Base-by-base conservation (phyloP, 2,888 invertebrate genomes). In the Drosophila neotestacea region DNA sequence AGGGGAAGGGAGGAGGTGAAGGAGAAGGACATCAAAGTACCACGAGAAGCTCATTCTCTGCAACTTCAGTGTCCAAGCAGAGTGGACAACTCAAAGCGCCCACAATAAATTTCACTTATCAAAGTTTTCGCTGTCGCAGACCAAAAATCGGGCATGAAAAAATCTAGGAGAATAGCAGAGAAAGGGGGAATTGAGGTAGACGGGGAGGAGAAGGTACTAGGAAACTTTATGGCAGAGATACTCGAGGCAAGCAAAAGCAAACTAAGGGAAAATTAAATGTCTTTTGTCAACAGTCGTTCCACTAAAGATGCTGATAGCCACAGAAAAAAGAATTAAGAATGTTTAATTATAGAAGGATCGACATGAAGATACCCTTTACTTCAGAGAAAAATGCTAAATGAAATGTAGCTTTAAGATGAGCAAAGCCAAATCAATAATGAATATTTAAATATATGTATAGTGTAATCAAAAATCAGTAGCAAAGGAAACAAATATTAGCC, bases 31-130 rank as follows among this genome's bases (percentile, higher is more conserved):
- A 65, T 64, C 78, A 55, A 64, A 73, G 70, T 27, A 41, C 22
- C 77, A 69, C 69, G 84, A 86, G 81, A 60, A 70, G 79, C 66
- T 70, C 79, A 70, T 77, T 78, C 84, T 75, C 73, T 66, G 39
- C 65, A 59, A 67, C 27, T 60, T 44, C 48, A 47, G 55, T 65
- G 66, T 60, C 30, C 68, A 36, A 22, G 48, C 66, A 47, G 51
- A 41, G 42, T 73, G 76, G 64, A 76, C 85, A 83, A 66, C 77
- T 71, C 77, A 83, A 71, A 83, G 77, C 84, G 72, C 64, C 74
- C 74, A 82, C 84, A 79, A 83, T 84, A 84, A 88, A 84, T 84
- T 84, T 88, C 83, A 88, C 85, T 84, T 84, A 84, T 84, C 84
- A 85, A 88, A 84, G 73, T 85, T 87, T 86, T 79, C 72, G 66